These are phyloP conservation scores for Propsilocerus akamusi DNA, from an alignment of 1,140 invertebrate genomes.

Conservation along the genomic window DNA sequence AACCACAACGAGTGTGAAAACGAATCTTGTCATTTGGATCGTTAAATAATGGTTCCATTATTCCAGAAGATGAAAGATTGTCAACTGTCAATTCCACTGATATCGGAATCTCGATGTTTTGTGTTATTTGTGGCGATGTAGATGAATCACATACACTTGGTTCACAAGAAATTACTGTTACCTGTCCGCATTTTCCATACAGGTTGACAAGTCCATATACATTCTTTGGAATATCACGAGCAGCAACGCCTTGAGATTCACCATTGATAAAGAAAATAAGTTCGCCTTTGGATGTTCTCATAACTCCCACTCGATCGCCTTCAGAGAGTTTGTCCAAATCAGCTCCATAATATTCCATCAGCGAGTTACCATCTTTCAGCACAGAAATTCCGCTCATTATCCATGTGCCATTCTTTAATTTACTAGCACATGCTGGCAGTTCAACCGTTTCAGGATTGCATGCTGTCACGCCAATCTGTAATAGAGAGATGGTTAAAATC, in stretches of 20 bases:
- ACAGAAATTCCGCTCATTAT: conserved; percentile 74
- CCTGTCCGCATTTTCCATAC: conserved; percentile 84
- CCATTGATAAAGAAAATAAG: conserved; percentile 83
- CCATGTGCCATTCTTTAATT: conserved; percentile 72
- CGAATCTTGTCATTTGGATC: conserved; percentile 41
- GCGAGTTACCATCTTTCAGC: conserved; percentile 58
- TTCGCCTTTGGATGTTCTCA: conserved; percentile 61
- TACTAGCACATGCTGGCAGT: conserved; percentile 65
- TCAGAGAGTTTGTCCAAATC: conserved; percentile 68
- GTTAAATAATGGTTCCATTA: not conserved
- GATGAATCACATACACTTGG: not conserved
- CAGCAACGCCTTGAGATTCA: conserved; percentile 69
- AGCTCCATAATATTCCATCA: conserved; percentile 67
- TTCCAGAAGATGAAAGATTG: not conserved
- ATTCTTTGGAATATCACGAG: conserved; percentile 47
- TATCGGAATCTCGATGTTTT: conserved; percentile 22
- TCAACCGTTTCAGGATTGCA: conserved; percentile 64
- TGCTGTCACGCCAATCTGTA: conserved; percentile 56
- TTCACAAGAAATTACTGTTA: conserved; percentile 37
- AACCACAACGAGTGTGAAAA: conserved; percentile 78
- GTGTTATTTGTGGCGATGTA: conserved; percentile 13
- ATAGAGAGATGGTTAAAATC: not conserved
- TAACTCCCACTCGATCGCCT: conserved; percentile 67
- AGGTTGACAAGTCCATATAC: conserved; percentile 79
- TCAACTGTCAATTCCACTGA: conserved; percentile 16